A percentile compares a stretch with the other conserved stretches of the same genome.
These are phyloP conservation scores for Nomada hirtipes DNA, from an alignment of 2,888 invertebrate genomes.

Conservation along the genomic window DNA sequence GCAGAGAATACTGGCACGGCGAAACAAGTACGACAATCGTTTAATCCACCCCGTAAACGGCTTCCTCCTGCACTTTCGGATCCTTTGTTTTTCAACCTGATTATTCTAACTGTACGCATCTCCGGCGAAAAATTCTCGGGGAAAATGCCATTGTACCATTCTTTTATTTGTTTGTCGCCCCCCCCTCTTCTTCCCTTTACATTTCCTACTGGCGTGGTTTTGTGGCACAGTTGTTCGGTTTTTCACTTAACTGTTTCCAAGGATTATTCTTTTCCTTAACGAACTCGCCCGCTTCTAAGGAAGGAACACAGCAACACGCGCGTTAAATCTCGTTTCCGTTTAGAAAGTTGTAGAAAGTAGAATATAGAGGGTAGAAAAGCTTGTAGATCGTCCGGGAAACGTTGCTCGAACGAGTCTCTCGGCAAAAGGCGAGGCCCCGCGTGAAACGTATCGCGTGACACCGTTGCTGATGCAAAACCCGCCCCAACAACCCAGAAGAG, in stretches of 20 bases:
- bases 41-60: conserved; percentile 34
- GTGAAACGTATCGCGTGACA: not conserved
- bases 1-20: conserved; percentile 14
- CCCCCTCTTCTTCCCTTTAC: not conserved
- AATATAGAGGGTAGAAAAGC: not conserved
- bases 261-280: conserved; percentile 11
- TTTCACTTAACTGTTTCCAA: not conserved
- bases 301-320: not conserved
- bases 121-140: not conserved
- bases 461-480: not conserved
- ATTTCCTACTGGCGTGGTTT: not conserved
- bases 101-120: not conserved
- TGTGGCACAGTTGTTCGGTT: conserved; percentile 1
- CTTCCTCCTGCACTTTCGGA: not conserved
- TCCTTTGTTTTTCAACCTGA: conserved; percentile 18
- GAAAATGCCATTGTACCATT: not conserved
- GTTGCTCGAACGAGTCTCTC: not conserved
- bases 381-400: not conserved
- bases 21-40: conserved; percentile 28
- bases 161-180: not conserved
- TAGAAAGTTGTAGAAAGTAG: not conserved
- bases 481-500: not conserved
- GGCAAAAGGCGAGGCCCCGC: not conserved
- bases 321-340: conserved; percentile 8
- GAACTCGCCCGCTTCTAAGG: not conserved